Evolutionary conservation across 35 echinoderm and acorn worm genomes (phyloP).

Genomic region (Ophioderma brevispina): DNA sequence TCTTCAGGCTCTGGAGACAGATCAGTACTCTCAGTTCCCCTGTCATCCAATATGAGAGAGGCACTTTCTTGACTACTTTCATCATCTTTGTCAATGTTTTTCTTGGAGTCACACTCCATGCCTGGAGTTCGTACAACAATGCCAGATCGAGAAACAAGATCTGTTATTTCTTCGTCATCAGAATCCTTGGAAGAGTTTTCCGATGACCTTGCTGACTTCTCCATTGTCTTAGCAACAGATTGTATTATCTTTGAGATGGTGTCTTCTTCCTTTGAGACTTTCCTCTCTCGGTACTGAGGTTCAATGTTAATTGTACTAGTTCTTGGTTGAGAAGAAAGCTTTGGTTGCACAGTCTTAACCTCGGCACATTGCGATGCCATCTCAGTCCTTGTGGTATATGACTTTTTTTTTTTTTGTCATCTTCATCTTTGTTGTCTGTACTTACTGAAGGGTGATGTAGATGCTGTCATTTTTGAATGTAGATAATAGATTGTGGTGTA

Average conservation of each 20-base stretch:
- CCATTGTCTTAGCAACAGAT: slow-evolving; percentile 4
- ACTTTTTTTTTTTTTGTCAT: background rate
- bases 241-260: background rate
- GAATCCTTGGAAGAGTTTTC: background rate
- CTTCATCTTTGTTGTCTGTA: too few relatives aligned
- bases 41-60: background rate
- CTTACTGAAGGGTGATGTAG: too few relatives aligned
- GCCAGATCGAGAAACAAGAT: background rate
- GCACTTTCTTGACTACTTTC: slow-evolving; percentile 5
- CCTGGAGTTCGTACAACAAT: background rate
- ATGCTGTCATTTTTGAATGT: too few relatives aligned
- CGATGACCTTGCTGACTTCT: background rate
- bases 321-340: background rate
- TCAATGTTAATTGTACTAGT: background rate
- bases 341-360: background rate
- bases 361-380: background rate
- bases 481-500: too few relatives aligned
- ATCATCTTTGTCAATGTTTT: background rate
- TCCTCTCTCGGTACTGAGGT: background rate
- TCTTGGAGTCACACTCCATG: background rate
- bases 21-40: background rate
- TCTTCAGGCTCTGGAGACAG: background rate
- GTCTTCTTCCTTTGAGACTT: background rate
- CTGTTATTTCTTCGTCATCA: background rate
- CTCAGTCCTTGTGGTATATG: background rate